A percentile compares a stretch with the other conserved stretches of the same genome.
phyloP scores from a whole-genome alignment of 2,888 invertebrate genomes.

The Uropetala carovei region DNA sequence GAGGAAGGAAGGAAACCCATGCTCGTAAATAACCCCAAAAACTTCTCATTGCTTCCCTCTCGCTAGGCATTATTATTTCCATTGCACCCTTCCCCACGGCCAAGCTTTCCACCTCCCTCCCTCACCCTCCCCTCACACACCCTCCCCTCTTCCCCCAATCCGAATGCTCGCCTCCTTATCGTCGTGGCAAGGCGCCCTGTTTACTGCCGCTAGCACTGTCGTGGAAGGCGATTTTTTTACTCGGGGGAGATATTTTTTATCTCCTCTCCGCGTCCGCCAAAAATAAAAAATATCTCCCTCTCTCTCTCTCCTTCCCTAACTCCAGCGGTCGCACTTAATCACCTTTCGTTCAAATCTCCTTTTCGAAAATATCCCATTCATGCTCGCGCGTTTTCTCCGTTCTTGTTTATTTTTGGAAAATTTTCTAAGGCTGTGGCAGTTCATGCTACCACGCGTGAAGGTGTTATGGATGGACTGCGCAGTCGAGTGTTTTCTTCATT shows the following conservation, averaged over 20 bases:
- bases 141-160: background rate
- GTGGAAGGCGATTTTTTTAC: constrained; percentile 1
- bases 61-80: constrained; percentile 33
- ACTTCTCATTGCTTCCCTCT: background rate
- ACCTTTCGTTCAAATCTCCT: too few relatives aligned
- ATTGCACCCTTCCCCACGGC: background rate
- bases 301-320: background rate
- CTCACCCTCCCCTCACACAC: background rate
- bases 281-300: background rate
- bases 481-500: too few relatives aligned
- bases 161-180: background rate
- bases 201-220: background rate
- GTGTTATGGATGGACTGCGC: too few relatives aligned
- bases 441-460: background rate
- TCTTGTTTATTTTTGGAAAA: background rate
- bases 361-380: background rate
- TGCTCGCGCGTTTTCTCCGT: background rate
- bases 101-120: background rate
- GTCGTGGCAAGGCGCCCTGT: background rate
- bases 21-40: background rate
- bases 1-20: background rate
- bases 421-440: background rate
- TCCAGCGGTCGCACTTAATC: background rate
- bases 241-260: background rate
- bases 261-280: background rate